These are phyloP conservation scores for Cnemophilus loriae DNA, from an alignment of 2,113 vertebrate genomes.

Conservation along the genomic window DNA sequence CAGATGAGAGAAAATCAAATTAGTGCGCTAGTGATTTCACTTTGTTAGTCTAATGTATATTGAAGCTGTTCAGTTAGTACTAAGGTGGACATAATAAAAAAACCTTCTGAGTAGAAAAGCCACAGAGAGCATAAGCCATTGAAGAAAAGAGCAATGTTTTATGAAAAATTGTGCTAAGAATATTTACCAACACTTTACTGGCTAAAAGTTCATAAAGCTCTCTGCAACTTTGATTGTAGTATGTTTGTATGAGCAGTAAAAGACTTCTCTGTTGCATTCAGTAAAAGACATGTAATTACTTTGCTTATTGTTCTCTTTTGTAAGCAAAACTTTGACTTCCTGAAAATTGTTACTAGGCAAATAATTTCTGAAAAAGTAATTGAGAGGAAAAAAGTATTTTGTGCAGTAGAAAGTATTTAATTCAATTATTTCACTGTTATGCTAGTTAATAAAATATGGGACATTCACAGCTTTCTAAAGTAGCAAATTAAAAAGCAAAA, in stretches of 20 bases:
- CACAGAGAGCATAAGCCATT: background rate
- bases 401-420: background rate
- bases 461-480: background rate
- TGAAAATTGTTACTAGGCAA: background rate
- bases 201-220: background rate
- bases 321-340: background rate
- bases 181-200: background rate
- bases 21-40: background rate
- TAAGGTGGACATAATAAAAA: background rate
- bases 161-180: background rate
- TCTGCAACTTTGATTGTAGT: background rate
- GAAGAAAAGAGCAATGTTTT: background rate
- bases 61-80: background rate
- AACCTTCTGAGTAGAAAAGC: background rate
- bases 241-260: background rate
- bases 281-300: background rate
- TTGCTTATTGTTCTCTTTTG: background rate
- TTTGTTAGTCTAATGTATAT: background rate
- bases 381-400: background rate
- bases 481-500: background rate
- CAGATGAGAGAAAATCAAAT: background rate
- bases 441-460: background rate
- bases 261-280: background rate
- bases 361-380: background rate
- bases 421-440: background rate